These are phyloP conservation scores for Ectemnius cavifrons DNA, from an alignment of 2,888 invertebrate species.

Conservation along the genomic window DNA sequence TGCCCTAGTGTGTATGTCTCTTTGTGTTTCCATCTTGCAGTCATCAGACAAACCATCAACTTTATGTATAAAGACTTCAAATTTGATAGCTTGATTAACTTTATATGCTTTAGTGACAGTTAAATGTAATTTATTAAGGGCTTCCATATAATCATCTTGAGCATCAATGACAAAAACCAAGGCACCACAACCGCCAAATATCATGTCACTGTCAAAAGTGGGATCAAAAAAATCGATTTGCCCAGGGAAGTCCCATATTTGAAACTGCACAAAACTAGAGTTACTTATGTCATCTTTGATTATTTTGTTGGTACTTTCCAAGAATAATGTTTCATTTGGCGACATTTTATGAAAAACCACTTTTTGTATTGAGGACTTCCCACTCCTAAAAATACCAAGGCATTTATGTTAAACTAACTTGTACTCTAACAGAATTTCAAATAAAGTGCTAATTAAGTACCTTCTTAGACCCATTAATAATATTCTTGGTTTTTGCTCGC, in stretches of 20 bases:
- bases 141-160: conserved; percentile 99
- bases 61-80: conserved; percentile 99
- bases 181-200: conserved; percentile 98
- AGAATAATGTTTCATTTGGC: conserved; percentile 98
- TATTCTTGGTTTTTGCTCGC: conserved; percentile 94
- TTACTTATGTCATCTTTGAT: conserved; percentile 99
- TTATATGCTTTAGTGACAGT: conserved; percentile 97
- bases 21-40: conserved; percentile 98
- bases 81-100: conserved; percentile 97
- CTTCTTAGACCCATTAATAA: conserved; percentile 95
- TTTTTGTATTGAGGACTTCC: conserved; percentile 99
- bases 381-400: conserved; percentile 84
- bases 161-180: conserved; percentile 99
- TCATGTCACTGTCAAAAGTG: conserved; percentile 96
- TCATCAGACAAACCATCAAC: conserved; percentile 99
- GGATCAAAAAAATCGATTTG: conserved; percentile 99
- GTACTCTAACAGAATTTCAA: neutral
- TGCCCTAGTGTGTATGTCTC: conserved; percentile 98
- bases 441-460: conserved; percentile 76
- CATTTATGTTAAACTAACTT: neutral
- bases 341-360: conserved; percentile 99
- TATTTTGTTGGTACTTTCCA: conserved; percentile 99
- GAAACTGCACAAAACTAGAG: conserved; percentile 98
- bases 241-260: conserved; percentile 99
- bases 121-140: conserved; percentile 92